Evolutionary conservation across 2,888 invertebrate genomes (phyloP), one percentile per base, ranked within the genome.

Genomic region (Sycophila texana): DNA sequence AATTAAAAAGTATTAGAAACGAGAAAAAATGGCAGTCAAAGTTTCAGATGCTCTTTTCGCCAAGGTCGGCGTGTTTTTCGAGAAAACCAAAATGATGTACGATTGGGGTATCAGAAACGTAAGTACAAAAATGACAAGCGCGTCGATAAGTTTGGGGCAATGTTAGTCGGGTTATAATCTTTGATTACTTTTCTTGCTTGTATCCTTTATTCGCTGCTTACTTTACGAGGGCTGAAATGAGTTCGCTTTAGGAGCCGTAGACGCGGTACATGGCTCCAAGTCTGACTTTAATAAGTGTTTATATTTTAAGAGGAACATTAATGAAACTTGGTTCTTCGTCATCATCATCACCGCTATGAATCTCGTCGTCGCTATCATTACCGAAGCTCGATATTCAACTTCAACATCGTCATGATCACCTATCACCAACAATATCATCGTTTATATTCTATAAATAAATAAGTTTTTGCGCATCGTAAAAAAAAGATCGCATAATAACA

Each of bases 251-350:
- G 66, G 71, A 67, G 68, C 39, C 18, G 22, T 58, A 65, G 60
- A 71, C 71, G 68, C 60, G 81, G 74, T 16, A 78, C 71, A 57
- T 60, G 57, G 75, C 74, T 83, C 84, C 84, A 84, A 85, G 86
- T 87, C 87, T 88, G 88, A 88, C 89, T 89, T 86, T 86, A 84
- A 84, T 83, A 87, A 85, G 86, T 86, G 85, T 86, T 85, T 86
- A 88, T 87, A 88, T 88, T 87, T 88, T 87, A 90, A 90, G 89
- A 90, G 89, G 89, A 90, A 90, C 90, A 90, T 89, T 85, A 89
- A 89, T 88, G 88, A 89, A 89, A 88, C 89, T 89, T 88, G 89
- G 87, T 88, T 88, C 87, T 86, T 86, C 85, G 83, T 83, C 77
- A 81, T 84, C 86, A 84, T 85, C 84, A 82, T 81, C 75, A 80